Conservation (phyloP, 2,113 vertebrate genomes). For the Antidorcas marsupialis region DNA sequence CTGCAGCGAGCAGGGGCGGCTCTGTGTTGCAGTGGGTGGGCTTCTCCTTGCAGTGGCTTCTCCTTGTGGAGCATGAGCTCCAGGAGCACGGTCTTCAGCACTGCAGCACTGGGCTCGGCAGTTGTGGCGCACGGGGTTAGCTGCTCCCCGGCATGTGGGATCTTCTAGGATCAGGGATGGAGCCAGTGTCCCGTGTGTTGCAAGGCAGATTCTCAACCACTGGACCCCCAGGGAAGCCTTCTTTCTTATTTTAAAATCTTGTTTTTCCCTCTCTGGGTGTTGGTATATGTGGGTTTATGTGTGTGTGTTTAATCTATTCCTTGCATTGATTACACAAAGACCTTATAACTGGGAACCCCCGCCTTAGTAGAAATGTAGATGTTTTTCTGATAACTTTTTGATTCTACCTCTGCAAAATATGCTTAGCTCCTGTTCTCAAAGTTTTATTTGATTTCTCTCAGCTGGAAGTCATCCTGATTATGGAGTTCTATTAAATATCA, state of each 20-base stretch:
- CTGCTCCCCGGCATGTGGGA: not conserved
- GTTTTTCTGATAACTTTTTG: not conserved
- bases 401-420: not conserved
- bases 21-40: not conserved
- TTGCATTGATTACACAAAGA: not conserved
- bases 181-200: not conserved
- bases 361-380: not conserved
- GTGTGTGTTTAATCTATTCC: not conserved
- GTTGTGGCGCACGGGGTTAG: accelerated
- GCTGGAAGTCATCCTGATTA: not conserved
- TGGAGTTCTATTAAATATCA: not conserved
- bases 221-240: not conserved
- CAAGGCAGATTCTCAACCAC: not conserved
- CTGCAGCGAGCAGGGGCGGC: not conserved
- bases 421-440: not conserved
- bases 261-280: not conserved
- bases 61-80: not conserved
- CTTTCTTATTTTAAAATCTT: not conserved
- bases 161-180: not conserved
- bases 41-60: not conserved
- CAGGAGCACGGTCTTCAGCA: not conserved
- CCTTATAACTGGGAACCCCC: not conserved
- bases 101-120: not conserved
- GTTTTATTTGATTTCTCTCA: conserved; percentile 22
- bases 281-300: not conserved